Evolutionary conservation across 2,797 vertebrate species (phyloP).

Genomic region (Manis crassicaudata): DNA sequence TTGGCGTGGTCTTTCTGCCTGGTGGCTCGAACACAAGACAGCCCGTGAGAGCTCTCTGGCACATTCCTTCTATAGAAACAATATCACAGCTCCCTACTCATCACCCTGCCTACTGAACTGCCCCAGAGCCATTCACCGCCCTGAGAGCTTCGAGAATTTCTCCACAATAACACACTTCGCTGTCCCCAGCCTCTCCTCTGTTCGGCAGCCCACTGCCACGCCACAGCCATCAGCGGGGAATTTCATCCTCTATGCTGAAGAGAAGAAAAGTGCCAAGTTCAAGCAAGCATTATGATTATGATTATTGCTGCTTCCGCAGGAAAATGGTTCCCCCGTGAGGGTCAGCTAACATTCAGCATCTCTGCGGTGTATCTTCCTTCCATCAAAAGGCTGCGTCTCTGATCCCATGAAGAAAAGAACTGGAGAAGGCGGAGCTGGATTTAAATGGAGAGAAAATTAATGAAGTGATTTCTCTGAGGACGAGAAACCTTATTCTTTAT

Average conservation of each 20-base stretch:
- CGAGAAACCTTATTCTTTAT: background rate
- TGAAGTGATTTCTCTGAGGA: constrained; percentile 50
- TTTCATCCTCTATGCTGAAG: constrained; percentile 40
- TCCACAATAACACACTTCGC: constrained; percentile 55
- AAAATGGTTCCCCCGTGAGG: constrained; percentile 65
- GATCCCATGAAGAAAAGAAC: constrained; percentile 52
- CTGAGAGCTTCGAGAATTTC: background rate
- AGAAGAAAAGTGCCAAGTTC: constrained; percentile 70
- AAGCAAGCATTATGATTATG: constrained; percentile 63
- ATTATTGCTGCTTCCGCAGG: constrained; percentile 58
- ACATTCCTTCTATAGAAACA: constrained; percentile 57
- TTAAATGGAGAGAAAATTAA: constrained; percentile 69
- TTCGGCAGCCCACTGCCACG: constrained; percentile 13
- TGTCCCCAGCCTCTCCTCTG: constrained; percentile 51
- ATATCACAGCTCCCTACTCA: constrained; percentile 49
- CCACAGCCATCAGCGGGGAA: constrained; percentile 30
- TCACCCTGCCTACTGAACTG: constrained; percentile 39
- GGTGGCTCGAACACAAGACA: background rate
- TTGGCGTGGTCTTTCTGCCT: background rate
- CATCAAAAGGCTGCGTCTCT: constrained; percentile 56
- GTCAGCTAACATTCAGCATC: constrained; percentile 60
- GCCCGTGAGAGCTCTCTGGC: background rate
- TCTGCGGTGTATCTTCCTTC: constrained; percentile 54
- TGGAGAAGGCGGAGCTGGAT: constrained; percentile 49
- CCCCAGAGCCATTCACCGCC: constrained; percentile 39